Evolutionary conservation across 2,113 vertebrate species (phyloP), one percentile per base, ranked within the genome.

Genomic region (Thinocorus orbignyianus): DNA sequence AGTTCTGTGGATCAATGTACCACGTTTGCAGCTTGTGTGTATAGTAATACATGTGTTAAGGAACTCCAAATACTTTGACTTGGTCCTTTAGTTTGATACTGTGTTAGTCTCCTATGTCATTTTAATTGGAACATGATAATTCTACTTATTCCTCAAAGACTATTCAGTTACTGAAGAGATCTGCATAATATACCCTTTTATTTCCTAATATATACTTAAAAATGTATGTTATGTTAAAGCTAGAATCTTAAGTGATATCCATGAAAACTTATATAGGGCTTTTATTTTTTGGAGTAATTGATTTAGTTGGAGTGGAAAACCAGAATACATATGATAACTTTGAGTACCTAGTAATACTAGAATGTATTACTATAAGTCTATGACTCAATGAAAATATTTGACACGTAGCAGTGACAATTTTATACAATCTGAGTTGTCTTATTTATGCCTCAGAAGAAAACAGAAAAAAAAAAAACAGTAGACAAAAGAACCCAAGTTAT

Each of bases 351-450:
- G 7, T 48, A 76, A 69, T 19, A 52, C 2, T 22, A 51, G 19
- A 9, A 54, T 30, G 9, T 54, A 30, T 30, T 54, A 37, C 17
- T 26, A 41, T 62, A 57, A 51, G 18, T 66, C 33, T 60, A 10
- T 54, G 17, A 52, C 18, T 60, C 19, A 31, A 8, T 60, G 3
- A 79, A 62, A 60, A 49, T 44, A 62, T 14, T 51, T 79, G 24
- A 41, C 31, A 49, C 0, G 0, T 31, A 68, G 31, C 10, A 1
- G 20, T 51, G 20, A 14, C 24, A n/a, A 66, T 10, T 37, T 16
- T 33, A 17, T 17, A 49, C 2, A 5, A 54, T 55, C 28, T 55
- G 72, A 87, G 48, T 60, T 54, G 31, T 71, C 19, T 54, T 64
- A 17, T 12, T 44, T n/a, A 55, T 52, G 13, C 6, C 41, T 60